Base-by-base conservation (phyloP, 2,113 vertebrate species). In the Myiagra hebetior region DNA sequence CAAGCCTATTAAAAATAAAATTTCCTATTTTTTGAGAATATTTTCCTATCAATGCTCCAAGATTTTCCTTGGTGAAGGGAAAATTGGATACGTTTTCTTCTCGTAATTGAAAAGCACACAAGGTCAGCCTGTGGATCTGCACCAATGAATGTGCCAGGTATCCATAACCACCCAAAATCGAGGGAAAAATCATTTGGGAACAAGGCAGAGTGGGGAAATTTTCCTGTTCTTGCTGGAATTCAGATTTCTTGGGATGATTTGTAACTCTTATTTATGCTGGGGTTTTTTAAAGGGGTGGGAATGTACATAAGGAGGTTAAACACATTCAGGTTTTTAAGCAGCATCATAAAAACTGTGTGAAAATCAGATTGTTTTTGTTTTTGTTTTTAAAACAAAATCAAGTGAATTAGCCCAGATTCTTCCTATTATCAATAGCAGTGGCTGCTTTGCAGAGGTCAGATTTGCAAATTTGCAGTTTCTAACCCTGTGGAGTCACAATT, bases 21-120 rank as follows among this genome's bases (percentile, higher is more conserved):
- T 3, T 19, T 59, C 6, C 16, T 20, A 10, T 13, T 65, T 65
- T 75, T 50, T 17, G 46, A 2, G 10, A 7, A 23, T 47, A 16
- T 67, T 68, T 89, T 55, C 11, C 26, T 30, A 2, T 39, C 15
- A 5, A 0, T 30, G 23, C 39, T 62, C 41, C 39, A 49, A 3
- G 30, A 4, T 46, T 13, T 87, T 57, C 39, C 12, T 13, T 22
- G 39, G 8, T 33, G 12, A 59, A 85, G 33, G 18, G 22, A 44
- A 28, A n/a, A n/a, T 6, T 10, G 35, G 28, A 7, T 17, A 1
- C 0, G 0, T 26, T 63, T 90, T 53, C 28, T 57, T 49, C 24
- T 41, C 21, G 1, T 12, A 3, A n/a, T n/a, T 52, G 2, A 1
- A 56, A 67, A 41, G 21, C 59, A 50, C 28, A 39, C 23, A 31